These are phyloP conservation scores for Drosophila gaucha DNA, from an alignment of 2,888 invertebrate genomes.

Conservation along the genomic window DNA sequence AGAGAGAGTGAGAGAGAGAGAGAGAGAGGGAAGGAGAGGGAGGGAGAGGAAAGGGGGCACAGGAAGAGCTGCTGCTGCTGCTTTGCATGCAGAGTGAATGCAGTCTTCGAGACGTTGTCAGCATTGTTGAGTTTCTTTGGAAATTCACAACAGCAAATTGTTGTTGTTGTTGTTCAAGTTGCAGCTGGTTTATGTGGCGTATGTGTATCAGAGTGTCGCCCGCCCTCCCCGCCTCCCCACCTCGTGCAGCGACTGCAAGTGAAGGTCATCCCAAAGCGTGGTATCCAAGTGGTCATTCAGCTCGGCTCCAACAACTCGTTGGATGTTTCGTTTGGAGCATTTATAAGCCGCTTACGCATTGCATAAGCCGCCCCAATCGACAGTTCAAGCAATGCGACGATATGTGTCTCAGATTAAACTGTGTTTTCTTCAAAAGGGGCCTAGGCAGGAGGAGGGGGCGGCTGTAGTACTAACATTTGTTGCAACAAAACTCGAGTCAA, in stretches of 20 bases:
- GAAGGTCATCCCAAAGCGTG: constrained; percentile 35
- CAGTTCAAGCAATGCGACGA: constrained; percentile 7
- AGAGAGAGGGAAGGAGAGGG: neutral
- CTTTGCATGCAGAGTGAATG: constrained; percentile 50
- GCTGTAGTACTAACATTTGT: no score
- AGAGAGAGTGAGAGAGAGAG: no score
- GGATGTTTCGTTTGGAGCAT: constrained; percentile 3
- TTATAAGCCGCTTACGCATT: constrained; percentile 41
- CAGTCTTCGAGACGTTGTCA: constrained; percentile 34
- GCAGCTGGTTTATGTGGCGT: constrained; percentile 43
- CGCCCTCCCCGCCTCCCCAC: rapidly evolving
- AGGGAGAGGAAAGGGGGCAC: neutral
- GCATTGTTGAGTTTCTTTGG: constrained; percentile 50
- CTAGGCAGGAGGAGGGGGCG: no score
- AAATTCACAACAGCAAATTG: constrained; percentile 27
- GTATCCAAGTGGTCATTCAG: constrained; percentile 21
- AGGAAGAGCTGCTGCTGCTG: constrained; percentile 22
- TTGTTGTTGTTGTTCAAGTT: constrained; percentile 18
- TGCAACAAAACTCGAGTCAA: no score
- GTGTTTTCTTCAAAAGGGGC: neutral
- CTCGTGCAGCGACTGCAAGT: constrained; percentile 11
- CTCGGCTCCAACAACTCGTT: constrained; percentile 8
- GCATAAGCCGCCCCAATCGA: constrained; percentile 26
- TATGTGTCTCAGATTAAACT: neutral
- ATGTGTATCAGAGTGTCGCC: constrained; percentile 36